Percentiles rank a stretch among this genome's conserved stretches.
Evolutionary conservation across 2,888 invertebrate genomes (phyloP).

Genomic region (Cacoxenus indagator): DNA sequence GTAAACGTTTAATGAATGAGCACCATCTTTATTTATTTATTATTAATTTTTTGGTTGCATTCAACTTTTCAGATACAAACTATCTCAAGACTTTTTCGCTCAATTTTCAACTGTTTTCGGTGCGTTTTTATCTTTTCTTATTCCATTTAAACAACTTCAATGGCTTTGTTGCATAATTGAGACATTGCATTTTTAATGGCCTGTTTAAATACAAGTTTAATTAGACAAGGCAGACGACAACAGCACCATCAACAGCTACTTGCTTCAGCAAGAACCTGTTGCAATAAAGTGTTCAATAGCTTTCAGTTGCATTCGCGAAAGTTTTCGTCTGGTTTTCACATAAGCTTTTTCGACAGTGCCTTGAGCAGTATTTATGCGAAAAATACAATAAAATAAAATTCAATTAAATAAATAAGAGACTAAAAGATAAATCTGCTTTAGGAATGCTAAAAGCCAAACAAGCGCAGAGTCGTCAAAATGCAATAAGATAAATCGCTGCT

Average conservation of each 20-base stretch:
- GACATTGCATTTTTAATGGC: background rate
- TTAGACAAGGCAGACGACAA: slow-evolving; percentile 15
- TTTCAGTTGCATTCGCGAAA: slow-evolving; percentile 2
- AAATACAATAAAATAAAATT: too few species aligned
- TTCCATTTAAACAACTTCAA: background rate
- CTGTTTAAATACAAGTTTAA: background rate
- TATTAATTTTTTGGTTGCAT: too few species aligned
- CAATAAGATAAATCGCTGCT: background rate
- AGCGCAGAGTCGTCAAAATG: background rate
- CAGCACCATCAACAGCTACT: slow-evolving; percentile 25
- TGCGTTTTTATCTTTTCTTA: background rate
- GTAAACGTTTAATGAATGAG: background rate
- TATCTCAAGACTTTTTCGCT: background rate
- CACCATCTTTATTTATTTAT: background rate
- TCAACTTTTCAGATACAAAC: too few species aligned
- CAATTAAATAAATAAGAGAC: too few species aligned
- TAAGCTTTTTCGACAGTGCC: too few species aligned
- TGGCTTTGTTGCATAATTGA: slow-evolving; percentile 8
- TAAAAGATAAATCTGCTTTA: too few species aligned
- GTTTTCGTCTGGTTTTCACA: background rate
- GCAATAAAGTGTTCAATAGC: slow-evolving; percentile 7
- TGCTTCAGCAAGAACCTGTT: slow-evolving; percentile 17
- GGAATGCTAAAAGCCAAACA: too few species aligned
- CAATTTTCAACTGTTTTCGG: slow-evolving; percentile 2
- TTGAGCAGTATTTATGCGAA: too few species aligned